Base-by-base conservation (phyloP, 2,797 vertebrate species). In the Cetoscarus ocellatus region DNA sequence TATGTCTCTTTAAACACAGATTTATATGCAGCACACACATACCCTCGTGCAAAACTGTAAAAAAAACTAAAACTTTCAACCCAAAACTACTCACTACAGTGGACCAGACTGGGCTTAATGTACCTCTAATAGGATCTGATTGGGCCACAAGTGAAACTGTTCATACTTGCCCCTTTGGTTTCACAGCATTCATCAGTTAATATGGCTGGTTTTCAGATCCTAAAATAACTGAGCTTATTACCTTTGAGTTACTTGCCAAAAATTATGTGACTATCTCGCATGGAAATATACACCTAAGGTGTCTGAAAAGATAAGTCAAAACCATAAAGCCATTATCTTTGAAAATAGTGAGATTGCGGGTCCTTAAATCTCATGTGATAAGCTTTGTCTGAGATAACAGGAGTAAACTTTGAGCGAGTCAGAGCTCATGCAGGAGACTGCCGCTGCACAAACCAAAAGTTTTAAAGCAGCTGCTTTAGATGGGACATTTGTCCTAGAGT, bases 271-370 rank as follows among this genome's bases (percentile, higher is more conserved):
- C 83, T 85, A 88, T 91, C 86, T 89, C 67, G 68, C 75, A 75
- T 75, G 82, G 84, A 90, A 90, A 88, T 87, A 70, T 80, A 74
- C 82, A 69, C 86, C 82, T 70, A 79, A 90, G 91, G 89, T 92
- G 90, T 94, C 92, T 90, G 47, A 79, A 86, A 75, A 90, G 88
- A 88, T 90, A 70, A 91, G 83, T 70, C 72, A 43, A 63, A 67
- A 75, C 83, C 82, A 91, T 92, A 91, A 92, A 93, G 70, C 85
- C 78, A 75, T 83, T 90, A 82, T 80, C 86, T 92, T 93, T 90
- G 85, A 93, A 90, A 91, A 87, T 77, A 88, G 78, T 75, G 76
- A 85, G 83, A 87, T 67, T 83, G 82, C 69, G 65, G 83, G 70
- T 73, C 76, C 80, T 91, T 86, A 89, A 86, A 92, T 87, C 79